A percentile compares a stretch with the other conserved stretches of the same genome.
phyloP scores from a whole-genome alignment of 2,888 invertebrate species.

The Sarcophaga rosellei region DNA sequence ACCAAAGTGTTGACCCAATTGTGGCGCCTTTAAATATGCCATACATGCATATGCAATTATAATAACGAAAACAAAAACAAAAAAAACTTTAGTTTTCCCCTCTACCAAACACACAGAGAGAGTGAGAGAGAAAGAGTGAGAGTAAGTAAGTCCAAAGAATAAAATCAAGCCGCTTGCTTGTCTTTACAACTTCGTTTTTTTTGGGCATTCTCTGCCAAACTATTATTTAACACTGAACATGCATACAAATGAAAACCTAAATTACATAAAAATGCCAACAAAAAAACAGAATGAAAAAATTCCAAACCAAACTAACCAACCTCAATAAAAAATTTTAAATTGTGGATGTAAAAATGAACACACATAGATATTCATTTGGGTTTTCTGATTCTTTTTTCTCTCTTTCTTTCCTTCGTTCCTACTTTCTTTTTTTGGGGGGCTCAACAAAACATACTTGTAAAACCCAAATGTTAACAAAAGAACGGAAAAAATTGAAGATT shows the following conservation, averaged over 20 bases:
- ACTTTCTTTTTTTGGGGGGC: no score
- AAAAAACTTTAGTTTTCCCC: conserved; percentile 11
- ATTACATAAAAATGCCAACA: conserved; percentile 55
- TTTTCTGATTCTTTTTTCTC: neutral
- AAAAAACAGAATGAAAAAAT: no score
- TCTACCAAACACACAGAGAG: conserved; percentile 11
- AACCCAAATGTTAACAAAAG: conserved; percentile 27
- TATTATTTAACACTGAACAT: conserved; percentile 54
- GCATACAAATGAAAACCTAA: conserved; percentile 61
- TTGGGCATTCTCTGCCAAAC: conserved; percentile 34
- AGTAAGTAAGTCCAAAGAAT: conserved; percentile 28
- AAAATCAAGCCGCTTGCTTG: conserved; percentile 57
- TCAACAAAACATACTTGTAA: conserved; percentile 3
- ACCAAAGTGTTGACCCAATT: conserved; percentile 57
- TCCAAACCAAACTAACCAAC: conserved; percentile 32
- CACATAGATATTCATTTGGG: conserved; percentile 22
- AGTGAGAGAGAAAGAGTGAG: neutral
- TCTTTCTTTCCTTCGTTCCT: neutral
- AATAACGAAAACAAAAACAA: conserved; percentile 40
- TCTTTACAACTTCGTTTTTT: conserved; percentile 1
- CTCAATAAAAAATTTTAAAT: conserved; percentile 64
- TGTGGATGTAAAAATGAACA: conserved; percentile 46
- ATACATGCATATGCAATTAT: conserved; percentile 65
- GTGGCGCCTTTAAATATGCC: conserved; percentile 62
- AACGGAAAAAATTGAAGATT: conserved; percentile 1